Conservation (phyloP, 2,113 vertebrate genomes). For the Pipa parva region DNA sequence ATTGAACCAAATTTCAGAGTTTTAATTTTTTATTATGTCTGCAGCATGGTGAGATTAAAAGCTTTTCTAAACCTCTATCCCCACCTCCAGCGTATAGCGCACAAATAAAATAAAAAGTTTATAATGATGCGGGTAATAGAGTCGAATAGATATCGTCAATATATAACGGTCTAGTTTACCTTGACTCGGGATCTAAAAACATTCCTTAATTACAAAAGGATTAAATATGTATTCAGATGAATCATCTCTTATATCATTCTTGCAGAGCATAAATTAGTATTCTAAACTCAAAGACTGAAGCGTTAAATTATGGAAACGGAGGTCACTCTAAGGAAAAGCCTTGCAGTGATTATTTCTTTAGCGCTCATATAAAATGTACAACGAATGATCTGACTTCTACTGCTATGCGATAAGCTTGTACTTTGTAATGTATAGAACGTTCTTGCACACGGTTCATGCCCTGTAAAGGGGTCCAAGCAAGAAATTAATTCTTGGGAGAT, state of each 20-base stretch:
- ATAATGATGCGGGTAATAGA: not conserved
- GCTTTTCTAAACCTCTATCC: conserved; percentile 14
- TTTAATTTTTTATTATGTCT: conserved; percentile 29
- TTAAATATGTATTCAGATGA: not conserved
- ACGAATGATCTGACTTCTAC: not conserved
- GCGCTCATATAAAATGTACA: not conserved
- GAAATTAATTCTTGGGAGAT: conserved; percentile 16
- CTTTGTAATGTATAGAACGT: not conserved
- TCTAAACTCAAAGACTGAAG: not conserved
- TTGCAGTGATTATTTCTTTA: not conserved
- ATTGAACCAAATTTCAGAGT: conserved; percentile 30
- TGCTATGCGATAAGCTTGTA: not conserved
- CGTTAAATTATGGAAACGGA: not conserved
- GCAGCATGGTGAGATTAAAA: not conserved
- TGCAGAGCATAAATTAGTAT: not conserved
- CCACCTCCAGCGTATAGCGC: conserved; percentile 29
- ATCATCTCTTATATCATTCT: fast-evolving
- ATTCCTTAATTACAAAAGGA: not conserved
- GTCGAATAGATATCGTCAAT: not conserved
- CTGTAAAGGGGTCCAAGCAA: conserved; percentile 4
- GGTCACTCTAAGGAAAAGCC: fast-evolving
- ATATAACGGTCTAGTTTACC: not conserved
- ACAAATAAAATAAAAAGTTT: not conserved
- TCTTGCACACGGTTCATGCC: not conserved
- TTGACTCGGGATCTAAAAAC: not conserved